A percentile compares a stretch with the other conserved stretches of the same genome.
Conservation (phyloP, 1,140 invertebrate genomes). For the Ridgeia piscesae region DNA sequence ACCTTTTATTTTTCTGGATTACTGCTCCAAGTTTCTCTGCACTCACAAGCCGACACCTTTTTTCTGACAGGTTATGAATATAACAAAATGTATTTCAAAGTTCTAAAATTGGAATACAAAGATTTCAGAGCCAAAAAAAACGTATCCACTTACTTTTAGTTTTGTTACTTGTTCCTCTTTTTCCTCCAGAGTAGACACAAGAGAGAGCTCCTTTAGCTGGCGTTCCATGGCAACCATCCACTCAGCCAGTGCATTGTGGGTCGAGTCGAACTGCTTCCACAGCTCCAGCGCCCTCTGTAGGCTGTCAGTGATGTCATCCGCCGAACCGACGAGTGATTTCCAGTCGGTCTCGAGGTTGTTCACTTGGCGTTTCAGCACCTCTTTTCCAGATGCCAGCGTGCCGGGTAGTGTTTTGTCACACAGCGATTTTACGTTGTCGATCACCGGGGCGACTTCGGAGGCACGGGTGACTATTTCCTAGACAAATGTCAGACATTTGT, state of each 20-base stretch:
- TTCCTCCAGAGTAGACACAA: slow-evolving; percentile 77
- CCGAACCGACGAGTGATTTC: slow-evolving; percentile 46
- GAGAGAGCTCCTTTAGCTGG: slow-evolving; percentile 79
- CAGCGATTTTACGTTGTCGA: neutral
- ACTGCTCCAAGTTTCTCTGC: too few relatives aligned
- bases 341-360: neutral
- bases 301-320: slow-evolving; percentile 53
- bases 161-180: slow-evolving; percentile 76
- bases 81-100: too few relatives aligned
- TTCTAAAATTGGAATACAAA: neutral
- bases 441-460: neutral
- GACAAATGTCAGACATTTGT: neutral
- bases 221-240: slow-evolving; percentile 85
- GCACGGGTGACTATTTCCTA: neutral
- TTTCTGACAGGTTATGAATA: too few relatives aligned
- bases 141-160: slow-evolving; percentile 63
- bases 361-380: slow-evolving; percentile 16
- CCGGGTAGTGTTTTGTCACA: neutral
- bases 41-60: too few relatives aligned
- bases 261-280: slow-evolving; percentile 85
- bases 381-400: slow-evolving; percentile 8
- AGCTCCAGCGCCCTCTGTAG: slow-evolving; percentile 74
- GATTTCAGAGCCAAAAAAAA: neutral
- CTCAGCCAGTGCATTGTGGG: slow-evolving; percentile 74
- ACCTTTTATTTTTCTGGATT: too few relatives aligned